These are phyloP conservation scores for Mycetomoellerius zeteki DNA, from an alignment of 1,140 invertebrate genomes.

Conservation along the genomic window DNA sequence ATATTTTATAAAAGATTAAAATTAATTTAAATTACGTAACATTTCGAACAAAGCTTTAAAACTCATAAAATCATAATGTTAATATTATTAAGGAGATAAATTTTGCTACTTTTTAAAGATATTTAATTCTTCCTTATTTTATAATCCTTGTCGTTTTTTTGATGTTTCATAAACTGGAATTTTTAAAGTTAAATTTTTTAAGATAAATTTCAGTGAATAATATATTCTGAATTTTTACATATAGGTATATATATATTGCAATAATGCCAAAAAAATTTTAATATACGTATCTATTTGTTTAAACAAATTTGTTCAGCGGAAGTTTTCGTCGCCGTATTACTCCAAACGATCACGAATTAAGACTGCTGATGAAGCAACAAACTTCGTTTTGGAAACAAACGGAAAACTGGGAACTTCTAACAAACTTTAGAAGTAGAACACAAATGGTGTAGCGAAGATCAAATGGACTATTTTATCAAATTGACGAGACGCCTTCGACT, in stretches of 20 bases:
- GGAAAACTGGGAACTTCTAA: constrained; percentile 9
- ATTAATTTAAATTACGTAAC: not conserved
- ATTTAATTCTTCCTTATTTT: not conserved
- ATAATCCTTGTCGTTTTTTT: not conserved
- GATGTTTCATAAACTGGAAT: not conserved
- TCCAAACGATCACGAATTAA: constrained; percentile 19
- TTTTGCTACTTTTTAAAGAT: not conserved
- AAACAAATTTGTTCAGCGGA: not conserved
- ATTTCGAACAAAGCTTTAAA: not conserved
- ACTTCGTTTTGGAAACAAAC: constrained; percentile 33
- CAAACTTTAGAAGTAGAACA: constrained; percentile 30
- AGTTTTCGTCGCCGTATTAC: not conserved
- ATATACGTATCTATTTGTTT: not conserved
- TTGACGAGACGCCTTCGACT: not conserved
- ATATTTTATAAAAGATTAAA: not conserved
- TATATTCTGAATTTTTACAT: not conserved
- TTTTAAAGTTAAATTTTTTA: not conserved
- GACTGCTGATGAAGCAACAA: constrained; percentile 17
- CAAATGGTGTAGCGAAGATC: not conserved
- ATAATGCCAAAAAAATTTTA: not conserved
- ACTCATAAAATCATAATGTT: not conserved
- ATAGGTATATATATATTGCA: not conserved
- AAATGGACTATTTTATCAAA: constrained; percentile 30
- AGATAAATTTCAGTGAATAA: not conserved
- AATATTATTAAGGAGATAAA: not conserved